These are phyloP conservation scores for Panzeria rudis DNA, from an alignment of 2,888 invertebrate species.

Conservation along the genomic window DNA sequence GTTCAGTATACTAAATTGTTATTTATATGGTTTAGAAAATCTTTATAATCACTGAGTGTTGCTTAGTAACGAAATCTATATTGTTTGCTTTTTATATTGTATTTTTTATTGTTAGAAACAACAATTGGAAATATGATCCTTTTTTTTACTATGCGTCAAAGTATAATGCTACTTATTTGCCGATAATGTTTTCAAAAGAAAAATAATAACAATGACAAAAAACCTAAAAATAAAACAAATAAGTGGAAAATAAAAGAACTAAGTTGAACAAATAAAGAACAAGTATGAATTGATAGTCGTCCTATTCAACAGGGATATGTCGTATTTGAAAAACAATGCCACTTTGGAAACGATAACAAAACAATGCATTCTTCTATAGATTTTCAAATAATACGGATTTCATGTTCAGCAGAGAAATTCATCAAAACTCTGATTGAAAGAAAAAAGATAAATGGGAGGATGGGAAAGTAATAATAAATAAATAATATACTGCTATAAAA, in stretches of 20 bases:
- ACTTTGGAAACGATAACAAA: not conserved
- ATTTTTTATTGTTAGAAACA: conserved; percentile 25
- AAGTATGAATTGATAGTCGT: conserved; percentile 47
- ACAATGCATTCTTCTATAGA: conserved; percentile 24
- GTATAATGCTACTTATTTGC: conserved; percentile 46
- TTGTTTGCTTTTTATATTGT: conserved; percentile 10
- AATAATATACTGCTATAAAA: too few species aligned
- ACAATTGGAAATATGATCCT: conserved; percentile 46
- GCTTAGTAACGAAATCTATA: not conserved
- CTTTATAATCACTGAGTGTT: not conserved
- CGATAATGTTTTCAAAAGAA: conserved; percentile 40
- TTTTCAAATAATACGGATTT: not conserved
- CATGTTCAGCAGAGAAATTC: conserved; percentile 7
- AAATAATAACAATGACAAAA: conserved; percentile 16
- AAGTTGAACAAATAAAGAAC: not conserved
- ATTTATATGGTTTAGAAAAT: not conserved
- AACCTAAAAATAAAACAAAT: not conserved
- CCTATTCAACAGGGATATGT: conserved; percentile 26
- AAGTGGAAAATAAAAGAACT: conserved; percentile 2
- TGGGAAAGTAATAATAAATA: not conserved
- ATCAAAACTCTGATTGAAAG: conserved; percentile 12
- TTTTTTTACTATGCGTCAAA: conserved; percentile 2
- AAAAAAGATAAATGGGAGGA: not conserved
- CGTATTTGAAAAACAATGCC: conserved; percentile 37
- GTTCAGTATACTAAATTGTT: too few species aligned